Evolutionary conservation across 2,113 vertebrate genomes (phyloP), one percentile per base, ranked within the genome.

Genomic region (Dinomys branickii): DNA sequence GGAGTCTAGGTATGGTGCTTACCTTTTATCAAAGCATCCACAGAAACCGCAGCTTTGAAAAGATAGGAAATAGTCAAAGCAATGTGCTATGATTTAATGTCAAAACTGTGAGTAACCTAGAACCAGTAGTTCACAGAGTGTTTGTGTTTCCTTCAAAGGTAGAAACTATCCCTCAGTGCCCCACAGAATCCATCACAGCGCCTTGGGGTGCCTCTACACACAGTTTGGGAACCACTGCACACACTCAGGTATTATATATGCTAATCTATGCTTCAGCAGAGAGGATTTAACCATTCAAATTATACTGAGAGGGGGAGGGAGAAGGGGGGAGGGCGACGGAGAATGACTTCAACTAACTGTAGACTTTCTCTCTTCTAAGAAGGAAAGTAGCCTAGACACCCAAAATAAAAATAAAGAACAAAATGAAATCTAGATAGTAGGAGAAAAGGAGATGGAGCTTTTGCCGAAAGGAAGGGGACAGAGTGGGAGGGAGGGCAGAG

Each of bases 301-400:
- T 52, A 44, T 86, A 0, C 50, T 28, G 54, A 28, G 22, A 28
- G 73, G 35, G 78, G 7, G 47, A 17, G 2, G 9, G 77, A 30
- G 28, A 78, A 50, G 22, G 12, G 19, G 4, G 19, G 77, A 73
- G 13, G 13, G 1, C 50, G 30, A 50, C 30, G 77, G 35, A 24
- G 38, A 44, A 52, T 61, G 35, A 73, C n/a, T 12, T 30, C 88
- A 71, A 16, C 33, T 65, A 58, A 52, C 86, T 44, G 11, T n/a
- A 82, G 44, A 12, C 11, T 86, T 90, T 77, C 14, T 93, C 86
- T 83, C 52, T 91, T 92, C 61, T 59, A 90, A 93, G 56, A 90
- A 93, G 50, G 13, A 61, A 96, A 59, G 24, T 73, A 73, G 20
- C 22, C 71, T 73, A 73, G 9, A 44, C 4, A 44, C 20, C 71